Evolutionary conservation across 2,113 vertebrate genomes (phyloP).

Genomic region (Phrynosoma blainvillii): DNA sequence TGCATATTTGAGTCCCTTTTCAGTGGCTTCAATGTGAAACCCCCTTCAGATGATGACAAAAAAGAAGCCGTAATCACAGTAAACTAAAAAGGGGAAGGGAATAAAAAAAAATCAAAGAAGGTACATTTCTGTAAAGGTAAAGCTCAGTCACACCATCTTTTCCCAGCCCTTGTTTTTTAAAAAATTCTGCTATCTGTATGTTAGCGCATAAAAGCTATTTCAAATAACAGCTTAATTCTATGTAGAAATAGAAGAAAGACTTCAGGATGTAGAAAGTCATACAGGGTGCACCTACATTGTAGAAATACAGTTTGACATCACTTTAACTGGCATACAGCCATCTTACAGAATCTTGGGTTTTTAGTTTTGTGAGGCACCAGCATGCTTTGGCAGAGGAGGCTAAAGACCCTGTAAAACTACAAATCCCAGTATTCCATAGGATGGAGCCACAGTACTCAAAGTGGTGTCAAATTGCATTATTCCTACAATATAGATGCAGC

Average conservation of each 20-base stretch:
- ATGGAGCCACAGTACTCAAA: too few species aligned
- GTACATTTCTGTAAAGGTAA: conserved; percentile 72
- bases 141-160: conserved; percentile 72
- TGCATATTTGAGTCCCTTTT: conserved; percentile 88
- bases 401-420: too few species aligned
- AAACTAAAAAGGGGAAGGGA: neutral
- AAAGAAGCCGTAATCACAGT: neutral
- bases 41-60: conserved; percentile 75
- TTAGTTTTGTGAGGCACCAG: too few species aligned
- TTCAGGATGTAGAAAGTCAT: conserved; percentile 5
- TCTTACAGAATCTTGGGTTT: too few species aligned
- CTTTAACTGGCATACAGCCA: too few species aligned
- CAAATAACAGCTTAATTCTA: conserved; percentile 54
- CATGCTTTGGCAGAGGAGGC: too few species aligned
- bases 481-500: neutral
- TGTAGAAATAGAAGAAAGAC: conserved; percentile 64
- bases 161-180: conserved; percentile 73
- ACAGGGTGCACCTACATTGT: too few species aligned
- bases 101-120: conserved; percentile 68
- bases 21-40: conserved; percentile 80
- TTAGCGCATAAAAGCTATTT: conserved; percentile 38
- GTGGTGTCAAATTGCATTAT: too few species aligned
- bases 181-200: conserved; percentile 63
- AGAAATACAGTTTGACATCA: too few species aligned
- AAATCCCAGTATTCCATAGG: too few species aligned